Evolutionary conservation across 37 sponge, comb jelly and placozoan species (phyloP).

Genomic region (Cladorhizidae sp.): DNA sequence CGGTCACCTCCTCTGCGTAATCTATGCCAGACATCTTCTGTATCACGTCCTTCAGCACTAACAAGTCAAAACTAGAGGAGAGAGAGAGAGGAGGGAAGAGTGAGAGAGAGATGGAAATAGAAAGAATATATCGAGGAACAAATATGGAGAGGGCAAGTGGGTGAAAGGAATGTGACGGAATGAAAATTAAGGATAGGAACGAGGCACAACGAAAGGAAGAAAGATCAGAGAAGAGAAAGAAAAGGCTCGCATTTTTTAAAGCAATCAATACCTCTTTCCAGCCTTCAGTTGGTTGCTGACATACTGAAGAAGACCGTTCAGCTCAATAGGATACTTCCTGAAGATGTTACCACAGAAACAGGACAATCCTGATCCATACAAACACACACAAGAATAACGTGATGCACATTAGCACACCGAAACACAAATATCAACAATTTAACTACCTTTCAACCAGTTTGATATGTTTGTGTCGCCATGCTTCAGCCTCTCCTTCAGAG

Average conservation of each 20-base stretch:
- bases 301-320: conserved; percentile 92
- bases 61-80: conserved; percentile 81
- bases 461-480: conserved; percentile 96
- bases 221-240: background rate
- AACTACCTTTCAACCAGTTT: conserved; percentile 87
- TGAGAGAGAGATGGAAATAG: background rate
- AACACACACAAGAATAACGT: background rate
- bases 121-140: background rate
- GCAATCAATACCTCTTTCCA: conserved; percentile 80
- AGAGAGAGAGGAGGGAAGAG: background rate
- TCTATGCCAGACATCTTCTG: conserved; percentile 98
- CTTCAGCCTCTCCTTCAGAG: conserved; percentile 90
- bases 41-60: conserved; percentile 95
- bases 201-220: background rate
- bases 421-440: background rate
- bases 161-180: too few relatives aligned
- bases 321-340: conserved; percentile 93
- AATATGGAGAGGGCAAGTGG: too few relatives aligned
- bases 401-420: background rate
- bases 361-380: conserved; percentile 72
- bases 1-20: conserved; percentile 83
- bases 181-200: background rate
- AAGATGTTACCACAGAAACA: conserved; percentile 90
- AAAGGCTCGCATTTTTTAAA: background rate
- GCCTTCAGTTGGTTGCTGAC: conserved; percentile 97